These are phyloP conservation scores for Ibycter americanus DNA, from an alignment of 2,797 vertebrate species.

Conservation along the genomic window DNA sequence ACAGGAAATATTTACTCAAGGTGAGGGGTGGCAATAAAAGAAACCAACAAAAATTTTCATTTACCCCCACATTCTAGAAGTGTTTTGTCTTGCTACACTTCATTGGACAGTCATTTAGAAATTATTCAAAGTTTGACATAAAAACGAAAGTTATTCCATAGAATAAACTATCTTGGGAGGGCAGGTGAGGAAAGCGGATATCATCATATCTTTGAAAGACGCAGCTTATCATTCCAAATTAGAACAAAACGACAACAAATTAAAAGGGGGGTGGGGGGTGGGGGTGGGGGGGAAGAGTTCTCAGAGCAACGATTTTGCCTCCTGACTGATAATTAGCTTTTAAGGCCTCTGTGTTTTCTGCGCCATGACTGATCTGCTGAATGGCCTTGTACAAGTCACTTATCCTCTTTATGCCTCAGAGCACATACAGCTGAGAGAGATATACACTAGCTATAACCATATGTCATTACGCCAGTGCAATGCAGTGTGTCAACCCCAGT, in stretches of 20 bases:
- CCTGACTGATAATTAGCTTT: neutral
- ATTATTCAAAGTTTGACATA: neutral
- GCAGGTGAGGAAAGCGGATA: neutral
- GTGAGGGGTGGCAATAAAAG: neutral
- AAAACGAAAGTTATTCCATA: neutral
- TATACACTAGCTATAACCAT: neutral
- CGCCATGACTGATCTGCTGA: slow-evolving; percentile 11
- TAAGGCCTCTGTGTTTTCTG: neutral
- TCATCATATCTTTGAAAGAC: neutral
- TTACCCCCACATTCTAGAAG: neutral
- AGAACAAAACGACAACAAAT: neutral
- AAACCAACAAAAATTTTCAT: neutral
- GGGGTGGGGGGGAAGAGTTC: neutral
- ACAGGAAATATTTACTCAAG: neutral
- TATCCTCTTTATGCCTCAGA: slow-evolving; percentile 34
- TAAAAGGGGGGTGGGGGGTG: too few relatives aligned
- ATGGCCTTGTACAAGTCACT: slow-evolving; percentile 38
- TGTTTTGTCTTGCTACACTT: neutral
- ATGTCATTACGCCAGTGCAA: slow-evolving; percentile 7
- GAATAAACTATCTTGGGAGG: neutral
- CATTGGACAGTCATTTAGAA: neutral
- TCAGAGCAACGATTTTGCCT: neutral
- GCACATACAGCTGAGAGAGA: slow-evolving; percentile 26
- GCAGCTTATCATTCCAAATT: neutral
- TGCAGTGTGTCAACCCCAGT: neutral